These are phyloP conservation scores for Entosphenus tridentatus DNA, from an alignment of 2,113 vertebrate species.

Conservation along the genomic window DNA sequence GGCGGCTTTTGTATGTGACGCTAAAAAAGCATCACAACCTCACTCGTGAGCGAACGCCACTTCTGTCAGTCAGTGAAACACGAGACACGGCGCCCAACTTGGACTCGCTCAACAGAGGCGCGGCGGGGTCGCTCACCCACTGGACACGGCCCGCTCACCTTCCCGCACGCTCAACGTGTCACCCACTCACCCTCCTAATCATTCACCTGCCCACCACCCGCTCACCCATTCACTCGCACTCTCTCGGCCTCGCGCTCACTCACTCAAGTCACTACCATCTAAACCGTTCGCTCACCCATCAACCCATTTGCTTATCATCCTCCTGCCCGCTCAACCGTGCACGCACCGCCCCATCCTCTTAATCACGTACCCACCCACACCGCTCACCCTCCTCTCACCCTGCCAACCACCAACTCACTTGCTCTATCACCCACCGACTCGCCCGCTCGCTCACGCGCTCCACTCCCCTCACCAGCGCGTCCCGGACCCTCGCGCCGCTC, in stretches of 20 bases:
- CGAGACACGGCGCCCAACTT: no score
- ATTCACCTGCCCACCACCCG: not conserved
- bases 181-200: not conserved
- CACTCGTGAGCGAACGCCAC: no score
- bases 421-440: not conserved
- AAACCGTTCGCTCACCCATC: not conserved
- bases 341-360: not conserved
- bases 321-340: not conserved
- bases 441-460: not conserved
- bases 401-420: not conserved
- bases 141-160: not conserved
- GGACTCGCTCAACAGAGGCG: no score
- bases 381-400: not conserved
- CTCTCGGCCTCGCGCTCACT: not conserved
- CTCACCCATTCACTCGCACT: not conserved
- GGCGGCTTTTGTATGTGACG: no score
- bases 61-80: no score
- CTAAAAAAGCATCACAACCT: no score
- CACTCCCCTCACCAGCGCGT: not conserved
- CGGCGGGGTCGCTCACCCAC: no score
- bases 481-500: not conserved
- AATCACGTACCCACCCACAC: not conserved
- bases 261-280: not conserved
- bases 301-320: not conserved
- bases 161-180: not conserved